These are phyloP conservation scores for Pachliopta kotzebuea DNA, from an alignment of 2,888 invertebrate genomes.

Conservation along the genomic window DNA sequence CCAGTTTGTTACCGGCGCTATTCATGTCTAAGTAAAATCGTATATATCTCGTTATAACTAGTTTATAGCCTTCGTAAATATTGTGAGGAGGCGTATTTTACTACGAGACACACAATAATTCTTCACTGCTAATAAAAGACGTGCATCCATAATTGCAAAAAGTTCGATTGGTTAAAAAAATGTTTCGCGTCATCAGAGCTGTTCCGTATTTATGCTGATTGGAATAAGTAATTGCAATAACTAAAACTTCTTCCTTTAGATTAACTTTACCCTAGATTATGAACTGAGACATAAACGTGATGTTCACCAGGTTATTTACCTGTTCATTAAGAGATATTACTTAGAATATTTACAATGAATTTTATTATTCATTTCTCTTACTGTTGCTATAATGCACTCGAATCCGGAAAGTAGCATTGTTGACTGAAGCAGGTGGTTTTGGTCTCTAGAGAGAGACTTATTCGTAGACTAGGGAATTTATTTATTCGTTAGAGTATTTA, in stretches of 20 bases:
- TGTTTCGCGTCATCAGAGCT: slow-evolving; percentile 3
- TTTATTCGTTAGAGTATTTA: too few species aligned
- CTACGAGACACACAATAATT: slow-evolving; percentile 24
- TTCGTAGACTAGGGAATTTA: too few species aligned
- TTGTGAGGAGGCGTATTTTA: slow-evolving; percentile 28
- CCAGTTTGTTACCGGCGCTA: slow-evolving; percentile 18
- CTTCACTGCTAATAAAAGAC: slow-evolving; percentile 22
- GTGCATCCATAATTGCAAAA: slow-evolving; percentile 26
- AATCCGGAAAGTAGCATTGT: too few species aligned
- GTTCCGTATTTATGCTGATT: neutral
- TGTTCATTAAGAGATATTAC: too few species aligned
- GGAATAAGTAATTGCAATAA: neutral
- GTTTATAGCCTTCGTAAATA: slow-evolving; percentile 28
- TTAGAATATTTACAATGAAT: too few species aligned
- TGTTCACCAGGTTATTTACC: too few species aligned
- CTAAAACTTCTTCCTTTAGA: neutral
- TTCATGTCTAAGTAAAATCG: slow-evolving; percentile 17
- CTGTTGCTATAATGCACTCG: too few species aligned
- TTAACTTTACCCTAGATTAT: neutral
- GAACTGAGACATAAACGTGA: too few species aligned
- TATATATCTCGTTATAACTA: slow-evolving; percentile 27
- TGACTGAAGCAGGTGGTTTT: too few species aligned
- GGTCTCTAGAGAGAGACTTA: too few species aligned
- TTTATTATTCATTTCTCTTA: too few species aligned
- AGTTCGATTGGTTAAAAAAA: slow-evolving; percentile 13